Evolutionary conservation across 2,888 invertebrate genomes (phyloP).

Genomic region (Kryphioiulus occultus): DNA sequence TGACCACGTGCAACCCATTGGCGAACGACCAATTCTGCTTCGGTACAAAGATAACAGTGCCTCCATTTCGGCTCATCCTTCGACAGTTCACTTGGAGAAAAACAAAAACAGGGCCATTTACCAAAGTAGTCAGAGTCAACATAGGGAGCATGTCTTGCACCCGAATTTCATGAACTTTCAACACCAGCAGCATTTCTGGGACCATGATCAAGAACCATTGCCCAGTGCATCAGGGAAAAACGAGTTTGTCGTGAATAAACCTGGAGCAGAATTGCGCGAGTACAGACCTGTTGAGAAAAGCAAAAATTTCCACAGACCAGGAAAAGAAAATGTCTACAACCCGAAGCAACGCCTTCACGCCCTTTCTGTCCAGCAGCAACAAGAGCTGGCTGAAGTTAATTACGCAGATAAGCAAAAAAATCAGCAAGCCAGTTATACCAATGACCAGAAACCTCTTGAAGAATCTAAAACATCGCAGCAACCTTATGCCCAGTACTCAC

Average conservation of each 20-base stretch:
- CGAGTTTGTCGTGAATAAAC: not conserved
- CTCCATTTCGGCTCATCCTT: not conserved
- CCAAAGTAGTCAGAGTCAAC: not conserved
- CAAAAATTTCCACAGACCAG: not conserved
- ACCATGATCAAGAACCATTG: not conserved
- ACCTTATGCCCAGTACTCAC: constrained; percentile 41
- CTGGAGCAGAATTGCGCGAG: not conserved
- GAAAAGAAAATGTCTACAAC: not conserved
- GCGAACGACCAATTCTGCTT: not conserved
- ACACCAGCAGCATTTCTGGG: not conserved
- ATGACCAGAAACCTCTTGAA: not conserved
- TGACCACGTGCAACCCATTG: not conserved
- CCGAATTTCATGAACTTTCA: not conserved
- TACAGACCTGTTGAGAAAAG: not conserved
- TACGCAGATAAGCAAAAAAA: not conserved
- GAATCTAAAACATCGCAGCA: not conserved
- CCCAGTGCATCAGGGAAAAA: not conserved
- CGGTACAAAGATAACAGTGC: not conserved
- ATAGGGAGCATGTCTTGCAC: not conserved
- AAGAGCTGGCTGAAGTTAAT: not conserved
- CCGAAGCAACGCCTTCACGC: not conserved
- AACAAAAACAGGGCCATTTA: not conserved
- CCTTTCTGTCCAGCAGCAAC: not conserved
- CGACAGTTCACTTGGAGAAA: not conserved
- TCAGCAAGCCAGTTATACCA: not conserved